Evolutionary conservation across 2,888 invertebrate species (phyloP), one percentile per base, ranked within the genome.

Genomic region (Sarcophaga variegata): DNA sequence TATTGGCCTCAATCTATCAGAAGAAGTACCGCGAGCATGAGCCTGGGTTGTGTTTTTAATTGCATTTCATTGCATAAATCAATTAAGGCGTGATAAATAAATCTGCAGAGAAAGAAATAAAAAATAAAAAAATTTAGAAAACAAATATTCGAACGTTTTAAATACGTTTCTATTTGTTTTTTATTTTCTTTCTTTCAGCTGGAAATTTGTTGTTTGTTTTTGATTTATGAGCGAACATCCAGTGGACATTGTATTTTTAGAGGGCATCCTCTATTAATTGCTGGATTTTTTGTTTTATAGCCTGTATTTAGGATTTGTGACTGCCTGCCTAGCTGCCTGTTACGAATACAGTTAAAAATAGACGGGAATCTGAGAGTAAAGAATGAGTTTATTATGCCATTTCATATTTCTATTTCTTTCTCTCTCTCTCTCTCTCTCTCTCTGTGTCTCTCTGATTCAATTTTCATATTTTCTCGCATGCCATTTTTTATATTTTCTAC

Each of bases 61-160:
- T 86, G 83, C 83, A 83, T 78, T 78, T 49, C 20, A 62, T 47
- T 75, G 86, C 81, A 86, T 86, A 86, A 86, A 86, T 86, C 83
- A 81, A 86, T 86, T 86, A 86, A 69, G 64, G 69, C 77, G 69
- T 81, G 20, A 74, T n/a, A 67, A 27, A n/a, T 22, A 54, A 64
- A 17, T 14, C 49, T 64, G 64, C 54, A 22, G 5, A 49, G n/a
- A 47, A 49, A 66, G 11, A 81, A 62, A 63, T 14, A 45, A 22
- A 75, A 67, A 47, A 25, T 22, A 27, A 49, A 64, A 54, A 20
- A 14, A 47, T 45, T 20, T 47, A 60, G 14, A 17, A 60, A 62
- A 59, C 25, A 71, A 25, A 47, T 17, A 37, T 10, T n/a, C 45
- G n/a, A 37, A 37, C 10, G 37, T 37, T 37, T 37, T 6, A 37